Evolutionary conservation across 1,140 invertebrate species (phyloP).

Genomic region (Asbolus verrucosus): DNA sequence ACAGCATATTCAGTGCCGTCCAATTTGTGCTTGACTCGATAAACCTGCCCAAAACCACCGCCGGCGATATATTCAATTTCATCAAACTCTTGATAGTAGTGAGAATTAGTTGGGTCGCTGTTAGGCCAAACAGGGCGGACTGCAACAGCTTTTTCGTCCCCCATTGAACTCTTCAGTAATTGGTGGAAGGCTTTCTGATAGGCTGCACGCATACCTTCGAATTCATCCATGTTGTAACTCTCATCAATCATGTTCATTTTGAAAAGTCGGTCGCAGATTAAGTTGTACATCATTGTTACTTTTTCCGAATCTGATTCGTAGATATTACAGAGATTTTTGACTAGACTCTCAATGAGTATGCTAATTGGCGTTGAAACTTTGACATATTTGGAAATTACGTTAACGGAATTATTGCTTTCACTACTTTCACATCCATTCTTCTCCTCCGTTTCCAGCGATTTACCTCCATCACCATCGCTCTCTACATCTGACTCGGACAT

Average conservation of each 20-base stretch:
- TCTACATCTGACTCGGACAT: conserved; percentile 32
- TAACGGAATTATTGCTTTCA: not conserved
- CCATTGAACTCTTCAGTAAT: conserved; percentile 70
- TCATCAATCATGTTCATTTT: conserved; percentile 76
- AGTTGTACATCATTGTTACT: conserved; percentile 72
- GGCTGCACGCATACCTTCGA: conserved; percentile 73
- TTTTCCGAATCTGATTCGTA: conserved; percentile 70
- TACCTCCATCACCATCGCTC: not conserved
- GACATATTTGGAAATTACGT: conserved; percentile 9
- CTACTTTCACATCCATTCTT: not conserved
- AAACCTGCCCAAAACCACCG: conserved; percentile 79
- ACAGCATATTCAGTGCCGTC: conserved; percentile 84
- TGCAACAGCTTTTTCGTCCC: conserved; percentile 66
- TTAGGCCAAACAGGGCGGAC: conserved; percentile 67
- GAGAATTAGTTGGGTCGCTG: conserved; percentile 66
- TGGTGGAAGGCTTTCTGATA: conserved; percentile 74
- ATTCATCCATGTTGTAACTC: conserved; percentile 74
- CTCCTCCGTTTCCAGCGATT: not conserved
- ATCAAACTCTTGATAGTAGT: conserved; percentile 81
- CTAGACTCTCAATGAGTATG: conserved; percentile 73
- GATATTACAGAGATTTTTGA: conserved; percentile 72
- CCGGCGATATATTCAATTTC: conserved; percentile 78
- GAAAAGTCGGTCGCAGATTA: conserved; percentile 74
- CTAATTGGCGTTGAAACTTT: conserved; percentile 68
- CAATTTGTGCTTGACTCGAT: conserved; percentile 75